Percentiles rank a stretch among this genome's conserved stretches.
These are phyloP conservation scores for Lanistes nyassanus DNA, from an alignment of 1,140 invertebrate genomes.

Conservation along the genomic window DNA sequence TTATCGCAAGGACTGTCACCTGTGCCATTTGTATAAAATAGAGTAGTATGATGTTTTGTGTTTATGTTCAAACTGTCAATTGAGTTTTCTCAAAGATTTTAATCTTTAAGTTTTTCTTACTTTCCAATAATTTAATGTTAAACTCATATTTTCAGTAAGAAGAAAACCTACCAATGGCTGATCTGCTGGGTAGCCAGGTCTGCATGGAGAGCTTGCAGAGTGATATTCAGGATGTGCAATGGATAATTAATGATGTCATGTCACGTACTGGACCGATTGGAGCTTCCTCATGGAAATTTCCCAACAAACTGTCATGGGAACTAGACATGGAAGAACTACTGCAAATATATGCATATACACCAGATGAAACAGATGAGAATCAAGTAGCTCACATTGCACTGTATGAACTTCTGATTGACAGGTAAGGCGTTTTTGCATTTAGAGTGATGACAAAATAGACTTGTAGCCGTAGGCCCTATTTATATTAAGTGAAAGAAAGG, in stretches of 20 bases:
- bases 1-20: no score
- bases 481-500: no score
- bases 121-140: no score
- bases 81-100: no score
- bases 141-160: neutral
- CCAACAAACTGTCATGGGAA: constrained; percentile 59
- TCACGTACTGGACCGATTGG: constrained; percentile 58
- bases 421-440: constrained; percentile 41
- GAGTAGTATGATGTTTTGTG: no score
- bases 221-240: constrained; percentile 63
- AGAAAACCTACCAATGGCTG: constrained; percentile 51
- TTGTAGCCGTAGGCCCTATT: neutral
- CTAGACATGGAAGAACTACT: constrained; percentile 62
- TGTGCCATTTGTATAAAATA: no score
- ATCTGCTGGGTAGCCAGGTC: constrained; percentile 55
- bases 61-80: no score
- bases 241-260: constrained; percentile 53
- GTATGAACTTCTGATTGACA: constrained; percentile 66
- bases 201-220: constrained; percentile 62
- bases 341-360: constrained; percentile 50
- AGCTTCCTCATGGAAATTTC: constrained; percentile 65
- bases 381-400: constrained; percentile 65
- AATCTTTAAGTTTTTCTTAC: no score
- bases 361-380: constrained; percentile 58
- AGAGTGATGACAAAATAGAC: neutral